These are phyloP conservation scores for Nomada ruficornis DNA, from an alignment of 2,888 invertebrate genomes.

Conservation along the genomic window DNA sequence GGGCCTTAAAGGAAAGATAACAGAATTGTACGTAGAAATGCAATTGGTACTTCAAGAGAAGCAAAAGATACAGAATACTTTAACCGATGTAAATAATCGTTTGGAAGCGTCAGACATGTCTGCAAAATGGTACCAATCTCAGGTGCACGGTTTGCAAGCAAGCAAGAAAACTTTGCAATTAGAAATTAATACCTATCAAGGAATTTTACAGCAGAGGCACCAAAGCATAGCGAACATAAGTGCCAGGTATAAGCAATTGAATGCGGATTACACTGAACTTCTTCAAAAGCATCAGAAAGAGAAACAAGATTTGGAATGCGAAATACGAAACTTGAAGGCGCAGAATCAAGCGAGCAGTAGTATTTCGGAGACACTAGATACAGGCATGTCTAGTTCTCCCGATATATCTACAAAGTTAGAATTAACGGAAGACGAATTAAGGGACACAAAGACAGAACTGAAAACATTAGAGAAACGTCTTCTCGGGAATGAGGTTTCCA, in stretches of 20 bases:
- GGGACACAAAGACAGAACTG: slow-evolving; percentile 64
- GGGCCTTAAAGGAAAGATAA: slow-evolving; percentile 76
- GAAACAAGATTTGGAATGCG: slow-evolving; percentile 60
- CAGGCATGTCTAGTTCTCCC: not conserved
- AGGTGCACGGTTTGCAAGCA: slow-evolving; percentile 75
- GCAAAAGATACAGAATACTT: slow-evolving; percentile 71
- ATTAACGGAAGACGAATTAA: slow-evolving; percentile 70
- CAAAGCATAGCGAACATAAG: slow-evolving; percentile 69
- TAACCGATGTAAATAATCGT: slow-evolving; percentile 71
- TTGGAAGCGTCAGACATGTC: slow-evolving; percentile 71
- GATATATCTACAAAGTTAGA: slow-evolving; percentile 70
- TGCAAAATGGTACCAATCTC: slow-evolving; percentile 77
- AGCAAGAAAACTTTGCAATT: slow-evolving; percentile 72
- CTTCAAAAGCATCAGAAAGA: slow-evolving; percentile 70
- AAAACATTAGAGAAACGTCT: slow-evolving; percentile 70
- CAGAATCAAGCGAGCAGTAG: slow-evolving; percentile 29
- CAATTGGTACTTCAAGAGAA: slow-evolving; percentile 73
- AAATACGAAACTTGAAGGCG: slow-evolving; percentile 57
- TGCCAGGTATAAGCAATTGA: slow-evolving; percentile 72
- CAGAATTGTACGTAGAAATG: slow-evolving; percentile 76
- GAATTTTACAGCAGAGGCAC: slow-evolving; percentile 73
- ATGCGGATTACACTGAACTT: slow-evolving; percentile 66
- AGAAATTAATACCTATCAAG: slow-evolving; percentile 76
- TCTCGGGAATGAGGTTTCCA: slow-evolving; percentile 66
- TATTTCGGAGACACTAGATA: slow-evolving; percentile 14